Evolutionary conservation across 2,888 invertebrate species (phyloP), one percentile per base, ranked within the genome.

Genomic region (Epirrhoe alternata): DNA sequence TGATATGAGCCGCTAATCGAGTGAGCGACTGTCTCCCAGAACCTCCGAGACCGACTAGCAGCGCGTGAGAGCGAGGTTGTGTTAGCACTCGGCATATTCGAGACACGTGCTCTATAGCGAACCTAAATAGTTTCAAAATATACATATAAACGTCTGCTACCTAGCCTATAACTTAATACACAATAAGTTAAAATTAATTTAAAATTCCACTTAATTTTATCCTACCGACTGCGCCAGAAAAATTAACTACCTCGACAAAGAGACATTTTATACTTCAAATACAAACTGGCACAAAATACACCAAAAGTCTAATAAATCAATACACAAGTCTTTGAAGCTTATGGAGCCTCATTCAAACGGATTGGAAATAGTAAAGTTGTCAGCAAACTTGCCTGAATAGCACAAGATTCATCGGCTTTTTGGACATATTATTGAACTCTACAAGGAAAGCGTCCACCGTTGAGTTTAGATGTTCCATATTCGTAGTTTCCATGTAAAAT

Each of bases 321-420:
- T 38, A 10, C 10, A 33, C 33, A 38, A 38, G 38, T 42, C 12
- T 38, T 38, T 42, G 12, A 42, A 33, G 12, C 12, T 42, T 42
- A 42, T 42, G 12, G 12, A 42, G 38, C 12, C 10, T 12, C 12
- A 10, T 7, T 12, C 38, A 42, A 42, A 33, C 5, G 24, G 24
- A 1, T n/a, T 31, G 31, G 31, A 31, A 31, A 38, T 42, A 12
- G 12, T 42, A 12, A 42, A 42, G 12, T 42, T 42, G 4, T 10
- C 35, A 38, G 8, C 35, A 50, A 53, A 38, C 64, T 75, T 85
- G 97, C 96, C 96, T 96, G 87, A 98, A 98, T 42, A 99, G 91
- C 2, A 99, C 98, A 61, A 99, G 94, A 87, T 98, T 97, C 99
- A 99, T 99, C 0, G 98, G 98, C 82, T 98, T 98, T 87, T 98